Conservation (phyloP, 2,888 invertebrate genomes). For the Aporophyla lueneburgensis region DNA sequence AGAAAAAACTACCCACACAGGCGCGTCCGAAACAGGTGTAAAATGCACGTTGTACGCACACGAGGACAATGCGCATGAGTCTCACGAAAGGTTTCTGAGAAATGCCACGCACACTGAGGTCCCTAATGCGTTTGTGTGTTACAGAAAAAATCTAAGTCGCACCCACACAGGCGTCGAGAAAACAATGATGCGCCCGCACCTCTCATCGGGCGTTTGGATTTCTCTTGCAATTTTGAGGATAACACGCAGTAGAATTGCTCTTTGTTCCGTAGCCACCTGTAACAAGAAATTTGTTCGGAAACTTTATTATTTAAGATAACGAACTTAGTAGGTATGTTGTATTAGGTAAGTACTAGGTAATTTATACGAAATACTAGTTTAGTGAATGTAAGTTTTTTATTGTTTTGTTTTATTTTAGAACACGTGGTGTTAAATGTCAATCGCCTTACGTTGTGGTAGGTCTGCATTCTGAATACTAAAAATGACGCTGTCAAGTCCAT, state of each 20-base stretch:
- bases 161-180: slow-evolving; percentile 73
- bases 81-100: slow-evolving; percentile 77
- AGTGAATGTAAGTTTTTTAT: not conserved
- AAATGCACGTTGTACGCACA: slow-evolving; percentile 73
- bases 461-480: not conserved
- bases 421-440: slow-evolving; percentile 36
- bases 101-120: slow-evolving; percentile 73
- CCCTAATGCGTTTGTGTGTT: slow-evolving; percentile 64
- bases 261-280: slow-evolving; percentile 28
- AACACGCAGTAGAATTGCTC: slow-evolving; percentile 28
- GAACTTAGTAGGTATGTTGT: not conserved
- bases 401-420: not conserved
- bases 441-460: slow-evolving; percentile 34
- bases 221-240: slow-evolving; percentile 70
- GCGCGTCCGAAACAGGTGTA: slow-evolving; percentile 77
- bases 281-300: not conserved
- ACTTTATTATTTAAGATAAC: not conserved
- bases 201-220: slow-evolving; percentile 63
- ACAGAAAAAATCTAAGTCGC: slow-evolving; percentile 78
- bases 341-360: not conserved
- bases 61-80: slow-evolving; percentile 55
- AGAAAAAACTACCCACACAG: slow-evolving; percentile 69
- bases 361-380: slow-evolving; percentile 1
- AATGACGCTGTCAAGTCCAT: too few relatives aligned
- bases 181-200: slow-evolving; percentile 77